Conservation (phyloP, 2,113 vertebrate genomes). For the Alaudala cheleensis region DNA sequence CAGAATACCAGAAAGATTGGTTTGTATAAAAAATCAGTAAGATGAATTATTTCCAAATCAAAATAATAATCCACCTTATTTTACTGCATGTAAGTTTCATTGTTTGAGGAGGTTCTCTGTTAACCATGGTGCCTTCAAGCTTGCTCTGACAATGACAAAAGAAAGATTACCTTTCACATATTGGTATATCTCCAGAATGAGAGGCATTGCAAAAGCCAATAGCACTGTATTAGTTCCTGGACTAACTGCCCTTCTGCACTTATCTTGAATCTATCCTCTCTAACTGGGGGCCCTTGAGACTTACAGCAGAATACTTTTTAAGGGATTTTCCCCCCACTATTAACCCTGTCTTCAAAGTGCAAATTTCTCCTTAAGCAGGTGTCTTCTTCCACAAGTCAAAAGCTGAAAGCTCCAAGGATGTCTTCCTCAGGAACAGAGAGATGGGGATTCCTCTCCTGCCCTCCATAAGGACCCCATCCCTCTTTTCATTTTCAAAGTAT, state of each 20-base stretch:
- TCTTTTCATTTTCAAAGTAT: slow-evolving; percentile 33
- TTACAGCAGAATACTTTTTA: neutral
- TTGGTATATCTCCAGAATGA: neutral
- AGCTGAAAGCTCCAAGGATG: neutral
- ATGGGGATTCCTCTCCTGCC: neutral
- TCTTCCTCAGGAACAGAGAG: neutral
- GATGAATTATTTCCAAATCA: neutral
- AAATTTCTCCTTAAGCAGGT: slow-evolving; percentile 1
- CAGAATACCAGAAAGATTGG: neutral
- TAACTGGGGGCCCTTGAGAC: neutral
- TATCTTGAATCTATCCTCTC: neutral
- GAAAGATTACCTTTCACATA: neutral
- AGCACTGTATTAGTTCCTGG: neutral
- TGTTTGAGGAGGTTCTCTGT: neutral
- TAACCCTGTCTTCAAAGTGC: neutral
- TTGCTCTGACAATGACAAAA: neutral
- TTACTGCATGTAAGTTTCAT: neutral
- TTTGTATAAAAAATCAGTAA: neutral
- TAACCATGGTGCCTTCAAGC: neutral
- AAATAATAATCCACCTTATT: neutral
- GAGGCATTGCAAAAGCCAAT: neutral
- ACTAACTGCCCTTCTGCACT: neutral
- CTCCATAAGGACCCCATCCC: neutral
- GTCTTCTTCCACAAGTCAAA: neutral
- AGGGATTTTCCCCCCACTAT: neutral